phyloP scores from a whole-genome alignment of 2,113 vertebrate species.

The Eublepharis macularius region DNA sequence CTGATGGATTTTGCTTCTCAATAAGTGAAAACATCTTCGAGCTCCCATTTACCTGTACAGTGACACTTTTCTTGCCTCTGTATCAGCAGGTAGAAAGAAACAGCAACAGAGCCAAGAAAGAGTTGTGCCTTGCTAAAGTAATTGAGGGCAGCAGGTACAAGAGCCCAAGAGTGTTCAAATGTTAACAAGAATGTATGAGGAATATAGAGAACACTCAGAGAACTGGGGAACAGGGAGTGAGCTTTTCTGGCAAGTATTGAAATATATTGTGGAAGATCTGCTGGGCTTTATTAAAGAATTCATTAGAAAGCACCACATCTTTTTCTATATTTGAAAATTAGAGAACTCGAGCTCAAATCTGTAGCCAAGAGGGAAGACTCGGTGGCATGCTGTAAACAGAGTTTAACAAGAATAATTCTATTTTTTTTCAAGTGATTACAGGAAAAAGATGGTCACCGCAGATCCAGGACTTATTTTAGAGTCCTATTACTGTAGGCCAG shows the following conservation, averaged over 20 bases:
- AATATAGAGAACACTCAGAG: constrained; percentile 50
- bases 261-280: constrained; percentile 41
- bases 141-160: constrained; percentile 71
- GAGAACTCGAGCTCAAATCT: neutral
- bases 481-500: neutral
- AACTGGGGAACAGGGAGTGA: neutral
- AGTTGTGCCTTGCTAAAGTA: constrained; percentile 61
- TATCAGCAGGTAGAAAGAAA: constrained; percentile 51
- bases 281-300: constrained; percentile 54
- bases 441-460: neutral
- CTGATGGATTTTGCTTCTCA: constrained; percentile 41
- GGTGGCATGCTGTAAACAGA: neutral
- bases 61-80: constrained; percentile 29
- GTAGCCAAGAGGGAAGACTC: neutral
- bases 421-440: neutral
- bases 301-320: constrained; percentile 19
- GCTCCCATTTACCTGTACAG: constrained; percentile 42
- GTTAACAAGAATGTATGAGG: constrained; percentile 56
- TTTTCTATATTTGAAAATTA: constrained; percentile 6
- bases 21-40: constrained; percentile 45
- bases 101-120: constrained; percentile 56
- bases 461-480: neutral
- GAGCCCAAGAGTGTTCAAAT: constrained; percentile 58
- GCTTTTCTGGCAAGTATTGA: constrained; percentile 31
- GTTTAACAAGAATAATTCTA: neutral